A percentile compares a stretch with the other conserved stretches of the same genome.
These are phyloP conservation scores for Campylomormyrus numenius DNA, from an alignment of 2,113 vertebrate genomes.

Conservation along the genomic window DNA sequence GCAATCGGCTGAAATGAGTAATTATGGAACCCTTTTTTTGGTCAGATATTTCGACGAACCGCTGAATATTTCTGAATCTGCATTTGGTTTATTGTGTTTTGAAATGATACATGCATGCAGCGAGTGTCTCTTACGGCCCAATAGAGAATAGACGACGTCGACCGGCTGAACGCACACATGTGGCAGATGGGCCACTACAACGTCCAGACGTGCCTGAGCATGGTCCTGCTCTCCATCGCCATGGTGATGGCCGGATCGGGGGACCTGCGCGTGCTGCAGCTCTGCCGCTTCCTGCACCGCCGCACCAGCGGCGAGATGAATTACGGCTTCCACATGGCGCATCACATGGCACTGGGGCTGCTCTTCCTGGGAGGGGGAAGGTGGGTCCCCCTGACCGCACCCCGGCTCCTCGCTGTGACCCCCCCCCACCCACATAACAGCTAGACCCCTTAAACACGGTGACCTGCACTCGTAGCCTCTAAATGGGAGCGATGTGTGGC, in stretches of 20 bases:
- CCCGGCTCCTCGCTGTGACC: background rate
- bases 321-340: slow-evolving; percentile 95
- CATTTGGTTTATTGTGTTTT: background rate
- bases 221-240: slow-evolving; percentile 82
- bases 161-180: background rate
- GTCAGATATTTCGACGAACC: background rate
- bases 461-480: background rate
- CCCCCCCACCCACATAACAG: background rate
- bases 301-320: slow-evolving; percentile 93
- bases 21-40: background rate
- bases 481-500: background rate
- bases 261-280: slow-evolving; percentile 85
- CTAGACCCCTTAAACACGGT: background rate
- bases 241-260: slow-evolving; percentile 97
- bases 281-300: slow-evolving; percentile 93
- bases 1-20: background rate
- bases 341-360: slow-evolving; percentile 93
- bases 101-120: background rate
- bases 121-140: background rate
- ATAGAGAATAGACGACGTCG: background rate
- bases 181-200: slow-evolving; percentile 85
- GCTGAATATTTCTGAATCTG: background rate
- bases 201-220: slow-evolving; percentile 83
- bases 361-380: slow-evolving; percentile 93
- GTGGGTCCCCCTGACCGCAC: slow-evolving; percentile 51